Conservation (phyloP, 2,888 invertebrate species). For the Noctua fimbriata region DNA sequence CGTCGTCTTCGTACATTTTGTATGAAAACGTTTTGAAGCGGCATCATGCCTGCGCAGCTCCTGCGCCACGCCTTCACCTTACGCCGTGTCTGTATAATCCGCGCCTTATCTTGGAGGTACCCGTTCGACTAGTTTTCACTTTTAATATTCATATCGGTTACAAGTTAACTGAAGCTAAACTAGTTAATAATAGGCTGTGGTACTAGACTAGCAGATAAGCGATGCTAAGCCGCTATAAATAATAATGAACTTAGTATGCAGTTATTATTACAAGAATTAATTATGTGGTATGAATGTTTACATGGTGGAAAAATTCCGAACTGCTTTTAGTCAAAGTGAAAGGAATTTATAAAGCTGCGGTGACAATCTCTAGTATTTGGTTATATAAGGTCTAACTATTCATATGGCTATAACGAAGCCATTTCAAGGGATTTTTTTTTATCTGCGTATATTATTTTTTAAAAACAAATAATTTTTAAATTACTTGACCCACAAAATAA, state of each 20-base stretch:
- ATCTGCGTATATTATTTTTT: too few species aligned
- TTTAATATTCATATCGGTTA: conserved; percentile 30
- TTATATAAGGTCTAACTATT: too few species aligned
- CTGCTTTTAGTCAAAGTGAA: conserved; percentile 3
- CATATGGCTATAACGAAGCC: too few species aligned
- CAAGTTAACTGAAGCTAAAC: not conserved
- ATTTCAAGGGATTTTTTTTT: too few species aligned
- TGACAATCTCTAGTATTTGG: not conserved
- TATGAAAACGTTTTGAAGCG: too few species aligned
- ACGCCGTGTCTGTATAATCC: too few species aligned
- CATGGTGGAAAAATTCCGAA: not conserved
- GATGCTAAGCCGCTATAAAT: not conserved
- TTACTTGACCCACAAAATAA: too few species aligned
- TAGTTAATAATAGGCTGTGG: conserved; percentile 18
- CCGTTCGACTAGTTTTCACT: conserved; percentile 46
- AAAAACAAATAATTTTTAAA: too few species aligned
- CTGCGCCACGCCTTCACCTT: too few species aligned
- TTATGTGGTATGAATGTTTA: not conserved
- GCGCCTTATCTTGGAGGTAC: not conserved
- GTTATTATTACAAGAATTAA: conserved; percentile 21
- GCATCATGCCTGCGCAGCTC: too few species aligned
- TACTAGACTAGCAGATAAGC: conserved; percentile 16
- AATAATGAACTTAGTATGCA: conserved; percentile 8
- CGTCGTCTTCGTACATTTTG: too few species aligned
- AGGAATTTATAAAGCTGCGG: not conserved